phyloP scores from a whole-genome alignment of 1,140 invertebrate genomes.

The Drosophila serrata region DNA sequence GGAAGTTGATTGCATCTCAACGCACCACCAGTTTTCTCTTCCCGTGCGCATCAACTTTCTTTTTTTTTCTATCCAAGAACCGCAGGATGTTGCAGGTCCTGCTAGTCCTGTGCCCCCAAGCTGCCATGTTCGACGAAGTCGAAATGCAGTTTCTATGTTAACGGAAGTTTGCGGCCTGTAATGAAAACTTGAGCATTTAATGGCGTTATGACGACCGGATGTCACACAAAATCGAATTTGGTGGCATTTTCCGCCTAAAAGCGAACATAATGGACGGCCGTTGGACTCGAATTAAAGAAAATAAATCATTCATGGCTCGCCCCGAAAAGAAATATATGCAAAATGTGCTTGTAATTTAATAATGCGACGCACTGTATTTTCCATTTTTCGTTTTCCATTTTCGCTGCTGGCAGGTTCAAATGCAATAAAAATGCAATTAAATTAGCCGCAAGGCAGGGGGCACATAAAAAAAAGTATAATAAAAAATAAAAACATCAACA shows the following conservation, averaged over 20 bases:
- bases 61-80: constrained; percentile 35
- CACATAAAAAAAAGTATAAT: constrained; percentile 32
- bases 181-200: constrained; percentile 77
- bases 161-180: constrained; percentile 58
- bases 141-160: constrained; percentile 75
- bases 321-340: constrained; percentile 20
- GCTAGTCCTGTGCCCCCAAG: constrained; percentile 1
- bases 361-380: constrained; percentile 29
- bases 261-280: constrained; percentile 23
- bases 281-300: constrained; percentile 26
- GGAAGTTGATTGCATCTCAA: constrained; percentile 44
- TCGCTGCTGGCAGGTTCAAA: constrained; percentile 37
- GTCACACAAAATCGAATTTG: constrained; percentile 26
- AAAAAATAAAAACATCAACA: constrained; percentile 45
- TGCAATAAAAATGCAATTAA: constrained; percentile 82
- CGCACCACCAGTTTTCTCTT: neutral
- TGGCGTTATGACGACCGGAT: constrained; percentile 35
- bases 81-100: constrained; percentile 38
- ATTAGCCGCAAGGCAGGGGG: constrained; percentile 70
- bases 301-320: constrained; percentile 41
- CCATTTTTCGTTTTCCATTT: constrained; percentile 31
- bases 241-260: constrained; percentile 9
- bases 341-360: constrained; percentile 63
- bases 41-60: constrained; percentile 19
- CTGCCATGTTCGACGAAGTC: constrained; percentile 33